phyloP scores from a whole-genome alignment of 2,797 vertebrate genomes.

The Acipenser oxyrinchus region DNA sequence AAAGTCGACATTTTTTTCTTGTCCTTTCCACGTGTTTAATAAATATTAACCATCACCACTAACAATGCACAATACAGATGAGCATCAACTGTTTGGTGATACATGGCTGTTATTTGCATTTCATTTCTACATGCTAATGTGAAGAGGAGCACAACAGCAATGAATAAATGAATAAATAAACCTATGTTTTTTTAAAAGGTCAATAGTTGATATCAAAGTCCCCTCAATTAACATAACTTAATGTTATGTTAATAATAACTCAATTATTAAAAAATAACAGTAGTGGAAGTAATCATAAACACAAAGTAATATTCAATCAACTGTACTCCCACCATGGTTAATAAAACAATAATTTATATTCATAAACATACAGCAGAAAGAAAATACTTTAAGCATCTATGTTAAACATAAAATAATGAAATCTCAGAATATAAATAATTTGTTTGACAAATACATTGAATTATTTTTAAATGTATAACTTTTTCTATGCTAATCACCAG shows the following conservation, averaged over 20 bases:
- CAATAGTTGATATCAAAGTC: constrained; percentile 1
- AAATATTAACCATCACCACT: constrained; percentile 14
- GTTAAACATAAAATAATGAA: no score
- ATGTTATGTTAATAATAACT: no score
- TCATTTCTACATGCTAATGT: constrained; percentile 15
- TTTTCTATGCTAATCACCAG: no score
- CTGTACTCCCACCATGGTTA: background rate
- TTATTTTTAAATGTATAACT: no score
- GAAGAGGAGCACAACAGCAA: constrained; percentile 6
- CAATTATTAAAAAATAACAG: constrained; percentile 11
- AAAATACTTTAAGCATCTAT: no score
- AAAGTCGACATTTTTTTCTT: background rate
- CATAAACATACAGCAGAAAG: no score
- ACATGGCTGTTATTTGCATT: constrained; percentile 17
- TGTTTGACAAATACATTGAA: no score
- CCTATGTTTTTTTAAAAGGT: constrained; percentile 9
- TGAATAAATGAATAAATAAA: constrained; percentile 9
- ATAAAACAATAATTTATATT: no score
- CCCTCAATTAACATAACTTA: constrained; percentile 11
- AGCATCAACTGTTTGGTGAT: constrained; percentile 16
- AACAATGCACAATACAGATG: constrained; percentile 12
- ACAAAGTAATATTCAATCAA: background rate
- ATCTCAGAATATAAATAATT: no score
- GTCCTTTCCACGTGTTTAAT: constrained; percentile 8
- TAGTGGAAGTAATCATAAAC: constrained; percentile 8